These are phyloP conservation scores for Fulmarus glacialis DNA, from an alignment of 2,113 vertebrate genomes.

Conservation along the genomic window DNA sequence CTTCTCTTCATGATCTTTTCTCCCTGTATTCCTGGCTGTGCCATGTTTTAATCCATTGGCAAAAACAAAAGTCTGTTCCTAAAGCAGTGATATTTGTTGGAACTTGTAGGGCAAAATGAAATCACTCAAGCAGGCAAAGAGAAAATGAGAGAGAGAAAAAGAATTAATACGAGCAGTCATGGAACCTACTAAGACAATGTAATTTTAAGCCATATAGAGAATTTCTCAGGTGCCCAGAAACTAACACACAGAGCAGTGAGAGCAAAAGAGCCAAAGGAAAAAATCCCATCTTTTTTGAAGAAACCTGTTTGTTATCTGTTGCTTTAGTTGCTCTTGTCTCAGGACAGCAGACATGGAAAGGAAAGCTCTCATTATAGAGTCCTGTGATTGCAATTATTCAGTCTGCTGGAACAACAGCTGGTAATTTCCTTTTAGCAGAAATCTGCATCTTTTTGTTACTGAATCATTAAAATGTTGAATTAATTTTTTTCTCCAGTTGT, in stretches of 20 bases:
- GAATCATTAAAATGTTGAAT: background rate
- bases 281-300: background rate
- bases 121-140: background rate
- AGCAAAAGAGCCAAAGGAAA: background rate
- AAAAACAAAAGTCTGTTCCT: background rate
- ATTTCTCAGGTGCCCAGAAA: background rate
- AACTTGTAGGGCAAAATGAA: background rate
- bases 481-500: background rate
- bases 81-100: background rate
- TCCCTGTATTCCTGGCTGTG: background rate
- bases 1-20: background rate
- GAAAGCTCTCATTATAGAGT: background rate
- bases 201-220: background rate
- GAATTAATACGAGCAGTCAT: background rate
- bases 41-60: background rate
- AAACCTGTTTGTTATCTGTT: background rate
- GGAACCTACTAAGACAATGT: background rate
- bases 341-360: background rate
- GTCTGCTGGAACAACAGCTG: background rate
- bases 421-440: background rate
- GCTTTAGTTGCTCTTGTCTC: background rate
- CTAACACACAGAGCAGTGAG: background rate
- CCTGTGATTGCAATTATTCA: background rate
- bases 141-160: background rate
- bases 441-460: background rate